These are phyloP conservation scores for Neogale vison DNA, from an alignment of 2,113 vertebrate genomes.

Conservation along the genomic window DNA sequence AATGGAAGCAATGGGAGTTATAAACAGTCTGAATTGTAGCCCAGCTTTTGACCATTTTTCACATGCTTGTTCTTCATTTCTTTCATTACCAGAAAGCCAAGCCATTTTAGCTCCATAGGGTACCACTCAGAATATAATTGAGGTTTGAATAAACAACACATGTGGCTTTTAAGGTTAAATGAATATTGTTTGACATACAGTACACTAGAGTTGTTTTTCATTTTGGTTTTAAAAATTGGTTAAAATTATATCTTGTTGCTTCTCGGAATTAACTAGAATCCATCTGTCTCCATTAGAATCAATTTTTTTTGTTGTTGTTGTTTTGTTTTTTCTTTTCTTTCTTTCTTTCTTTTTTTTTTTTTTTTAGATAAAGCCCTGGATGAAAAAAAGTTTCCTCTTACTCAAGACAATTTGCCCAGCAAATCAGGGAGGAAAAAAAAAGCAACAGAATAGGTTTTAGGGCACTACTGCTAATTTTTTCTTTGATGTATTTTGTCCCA, in stretches of 20 bases:
- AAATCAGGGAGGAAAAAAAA: background rate
- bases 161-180: slow-evolving; percentile 75
- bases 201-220: slow-evolving; percentile 68
- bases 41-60: slow-evolving; percentile 64
- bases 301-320: background rate
- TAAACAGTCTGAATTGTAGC: slow-evolving; percentile 63
- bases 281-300: slow-evolving; percentile 69
- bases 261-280: slow-evolving; percentile 69
- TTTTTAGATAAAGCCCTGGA: background rate
- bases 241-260: slow-evolving; percentile 74
- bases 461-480: background rate
- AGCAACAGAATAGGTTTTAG: background rate
- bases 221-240: slow-evolving; percentile 70
- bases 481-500: background rate
- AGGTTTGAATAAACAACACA: slow-evolving; percentile 73
- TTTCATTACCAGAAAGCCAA: slow-evolving; percentile 65
- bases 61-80: slow-evolving; percentile 64
- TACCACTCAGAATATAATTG: slow-evolving; percentile 67
- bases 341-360: background rate
- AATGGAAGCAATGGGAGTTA: slow-evolving; percentile 56
- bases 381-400: slow-evolving; percentile 34
- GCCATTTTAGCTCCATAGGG: slow-evolving; percentile 56
- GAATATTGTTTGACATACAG: slow-evolving; percentile 74
- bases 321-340: background rate
- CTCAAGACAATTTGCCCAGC: slow-evolving; percentile 12